Conservation (phyloP, 2,888 invertebrate species). For the Melipona beecheii region DNA sequence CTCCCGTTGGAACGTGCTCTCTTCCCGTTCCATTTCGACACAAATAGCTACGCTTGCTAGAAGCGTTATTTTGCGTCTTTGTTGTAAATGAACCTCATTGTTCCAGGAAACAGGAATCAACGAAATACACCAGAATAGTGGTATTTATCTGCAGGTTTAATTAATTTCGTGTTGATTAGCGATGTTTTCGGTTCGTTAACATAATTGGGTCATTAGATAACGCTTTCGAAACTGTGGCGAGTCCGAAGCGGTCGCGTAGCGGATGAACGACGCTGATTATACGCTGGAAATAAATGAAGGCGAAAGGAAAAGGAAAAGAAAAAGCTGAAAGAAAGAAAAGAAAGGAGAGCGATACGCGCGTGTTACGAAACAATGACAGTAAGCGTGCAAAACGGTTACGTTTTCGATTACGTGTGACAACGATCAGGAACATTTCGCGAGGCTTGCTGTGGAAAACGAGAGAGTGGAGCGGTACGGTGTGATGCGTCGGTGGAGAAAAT, state of each 20-base stretch:
- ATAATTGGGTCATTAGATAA: conserved; percentile 77
- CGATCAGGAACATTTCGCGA: neutral
- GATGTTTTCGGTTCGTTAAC: conserved; percentile 67
- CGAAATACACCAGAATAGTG: conserved; percentile 10
- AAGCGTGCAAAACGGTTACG: conserved; percentile 19
- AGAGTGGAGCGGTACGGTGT: neutral
- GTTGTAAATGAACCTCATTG: neutral
- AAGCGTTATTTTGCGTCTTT: neutral
- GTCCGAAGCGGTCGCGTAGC: conserved; percentile 42
- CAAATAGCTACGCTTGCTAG: neutral
- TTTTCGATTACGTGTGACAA: conserved; percentile 5
- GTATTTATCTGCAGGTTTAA: conserved; percentile 61
- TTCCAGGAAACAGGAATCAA: conserved; percentile 52
- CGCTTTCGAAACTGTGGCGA: conserved; percentile 56
- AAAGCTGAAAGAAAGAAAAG: neutral
- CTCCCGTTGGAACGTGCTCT: neutral
- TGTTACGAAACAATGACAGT: conserved; percentile 51
- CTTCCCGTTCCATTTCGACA: neutral
- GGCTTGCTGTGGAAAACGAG: neutral
- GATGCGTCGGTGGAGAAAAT: conserved; percentile 28
- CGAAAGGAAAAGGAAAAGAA: neutral
- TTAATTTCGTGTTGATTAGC: conserved; percentile 69
- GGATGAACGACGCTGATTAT: conserved; percentile 57
- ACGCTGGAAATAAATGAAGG: conserved; percentile 32
- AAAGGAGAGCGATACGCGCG: conserved; percentile 20